Evolutionary conservation across 2,888 invertebrate species (phyloP), one percentile per base, ranked within the genome.

Genomic region (Phengaris alcon): DNA sequence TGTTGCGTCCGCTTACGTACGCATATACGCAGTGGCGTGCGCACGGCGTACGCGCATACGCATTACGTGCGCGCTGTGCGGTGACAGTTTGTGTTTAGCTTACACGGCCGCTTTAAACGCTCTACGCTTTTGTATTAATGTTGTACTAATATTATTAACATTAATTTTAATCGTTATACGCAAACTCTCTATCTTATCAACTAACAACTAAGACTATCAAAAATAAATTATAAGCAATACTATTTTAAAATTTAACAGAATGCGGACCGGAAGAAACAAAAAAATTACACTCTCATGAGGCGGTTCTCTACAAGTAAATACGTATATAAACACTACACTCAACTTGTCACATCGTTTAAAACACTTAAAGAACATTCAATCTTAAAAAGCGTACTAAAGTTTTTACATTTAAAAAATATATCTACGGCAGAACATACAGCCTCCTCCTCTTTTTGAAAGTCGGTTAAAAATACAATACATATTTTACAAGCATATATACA

Each of bases 1-100:
- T 80, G 81, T 81, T 79, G 80, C 81, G 82, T 79, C 77, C 77
- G 82, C 82, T 82, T 80, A 57, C 69, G 74, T 72, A 22, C 22
- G 69, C 46, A 55, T 75, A 54, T 59, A 74, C 74, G 74, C 75
- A 52, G 35, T 74, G 35, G 73, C 76, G 79, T 78, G 76, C 64
- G 64, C 76, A 68, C 76, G 46, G 46, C 52, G 74, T 70, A 74
- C 74, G 75, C 72, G 78, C 78, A 77, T 77, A 79, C 8, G 8
- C 72, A 68, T 46, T 35, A 35, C 64, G 64, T 70, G 15, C 15
- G 70, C 22, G 51, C 48, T 70, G 70, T 48, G 51, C 70, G 70
- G 51, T 70, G 51, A 70, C 48, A 52, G 64, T 64, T 64, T 72
- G 72, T 72, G 54, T 72, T 54, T 7, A 72, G 72, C 72, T 72